Evolutionary conservation across 2,113 vertebrate species (phyloP).

Genomic region (Meleagris gallopavo): DNA sequence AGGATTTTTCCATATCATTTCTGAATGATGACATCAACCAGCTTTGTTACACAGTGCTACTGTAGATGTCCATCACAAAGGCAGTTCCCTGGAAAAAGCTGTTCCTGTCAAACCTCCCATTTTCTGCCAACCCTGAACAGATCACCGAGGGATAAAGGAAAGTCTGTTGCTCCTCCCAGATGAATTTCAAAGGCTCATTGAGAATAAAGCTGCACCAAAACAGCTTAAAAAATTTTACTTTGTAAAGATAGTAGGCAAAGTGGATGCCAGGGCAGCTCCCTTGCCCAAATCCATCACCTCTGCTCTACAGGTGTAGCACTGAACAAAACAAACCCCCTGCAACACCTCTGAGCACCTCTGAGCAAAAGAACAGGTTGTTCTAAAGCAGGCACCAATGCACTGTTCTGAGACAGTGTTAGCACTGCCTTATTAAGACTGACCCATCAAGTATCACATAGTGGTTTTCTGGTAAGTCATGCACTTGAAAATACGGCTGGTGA

Average conservation of each 20-base stretch:
- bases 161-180: accelerated
- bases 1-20: not conserved
- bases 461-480: not conserved
- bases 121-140: not conserved
- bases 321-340: not conserved
- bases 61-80: not conserved
- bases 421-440: not conserved
- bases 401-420: not conserved
- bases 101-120: not conserved
- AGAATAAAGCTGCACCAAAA: not conserved
- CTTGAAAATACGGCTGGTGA: not conserved
- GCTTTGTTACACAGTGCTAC: not conserved
- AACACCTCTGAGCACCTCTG: not conserved
- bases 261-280: not conserved
- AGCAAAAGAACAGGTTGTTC: not conserved
- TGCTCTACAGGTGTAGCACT: not conserved
- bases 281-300: not conserved
- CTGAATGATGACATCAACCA: not conserved
- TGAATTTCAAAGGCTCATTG: not conserved
- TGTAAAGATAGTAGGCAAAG: not conserved
- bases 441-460: not conserved
- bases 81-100: not conserved
- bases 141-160: not conserved
- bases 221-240: not conserved
- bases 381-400: not conserved